Conservation (phyloP, 2,113 vertebrate species). For the Pluvialis apricaria region DNA sequence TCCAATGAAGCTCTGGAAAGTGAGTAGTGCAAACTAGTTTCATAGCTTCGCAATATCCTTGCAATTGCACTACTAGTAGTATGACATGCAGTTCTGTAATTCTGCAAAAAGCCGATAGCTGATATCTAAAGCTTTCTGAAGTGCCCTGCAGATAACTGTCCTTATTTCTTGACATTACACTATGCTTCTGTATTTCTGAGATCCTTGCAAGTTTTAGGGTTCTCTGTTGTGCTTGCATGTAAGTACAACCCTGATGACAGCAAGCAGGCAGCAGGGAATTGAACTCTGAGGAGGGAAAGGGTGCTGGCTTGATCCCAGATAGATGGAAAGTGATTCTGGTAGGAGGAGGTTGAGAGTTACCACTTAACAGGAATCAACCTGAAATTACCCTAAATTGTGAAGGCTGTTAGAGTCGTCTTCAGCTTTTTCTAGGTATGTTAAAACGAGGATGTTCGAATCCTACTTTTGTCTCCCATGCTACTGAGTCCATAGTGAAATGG, state of each 20-base stretch:
- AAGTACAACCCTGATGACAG: not conserved
- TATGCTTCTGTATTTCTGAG: not conserved
- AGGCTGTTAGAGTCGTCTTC: not conserved
- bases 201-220: not conserved
- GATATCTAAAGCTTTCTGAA: not conserved
- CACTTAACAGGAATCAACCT: not conserved
- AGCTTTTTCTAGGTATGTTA: not conserved
- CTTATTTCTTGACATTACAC: not conserved
- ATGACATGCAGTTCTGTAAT: not conserved
- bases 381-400: not conserved
- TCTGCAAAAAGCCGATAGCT: not conserved
- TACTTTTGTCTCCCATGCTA: not conserved
- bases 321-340: not conserved
- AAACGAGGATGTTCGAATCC: not conserved
- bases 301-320: not conserved
- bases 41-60: not conserved
- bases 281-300: not conserved
- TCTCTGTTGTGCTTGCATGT: not conserved
- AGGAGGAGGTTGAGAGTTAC: not conserved
- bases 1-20: constrained; percentile 79
- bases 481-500: not conserved
- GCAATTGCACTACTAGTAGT: not conserved
- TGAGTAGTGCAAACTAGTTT: constrained; percentile 64
- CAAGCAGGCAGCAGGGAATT: not conserved
- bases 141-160: not conserved